Percentiles rank a stretch among this genome's conserved stretches.
Conservation (phyloP, 2,888 invertebrate species). For the Dyspetes luteomarginatus region DNA sequence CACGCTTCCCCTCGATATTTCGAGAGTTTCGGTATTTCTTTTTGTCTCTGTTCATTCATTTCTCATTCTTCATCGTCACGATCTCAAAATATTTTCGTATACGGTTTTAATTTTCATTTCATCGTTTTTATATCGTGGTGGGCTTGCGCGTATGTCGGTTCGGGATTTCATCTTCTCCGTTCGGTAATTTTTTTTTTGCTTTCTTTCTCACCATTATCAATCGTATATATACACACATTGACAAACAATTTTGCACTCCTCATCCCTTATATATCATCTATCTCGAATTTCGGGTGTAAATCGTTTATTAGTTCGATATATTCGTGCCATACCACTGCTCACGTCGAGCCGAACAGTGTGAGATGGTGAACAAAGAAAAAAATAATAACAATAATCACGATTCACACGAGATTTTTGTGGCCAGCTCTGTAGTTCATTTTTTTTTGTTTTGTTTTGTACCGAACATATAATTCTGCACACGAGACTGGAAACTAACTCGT, state of each 20-base stretch:
- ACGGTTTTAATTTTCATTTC: neutral
- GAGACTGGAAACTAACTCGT: too few species aligned
- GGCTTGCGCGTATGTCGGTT: constrained; percentile 27
- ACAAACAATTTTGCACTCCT: constrained; percentile 46
- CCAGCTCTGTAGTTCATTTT: neutral
- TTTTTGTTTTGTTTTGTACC: neutral
- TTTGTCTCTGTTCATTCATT: constrained; percentile 30
- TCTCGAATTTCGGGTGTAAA: constrained; percentile 57
- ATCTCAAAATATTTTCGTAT: constrained; percentile 15
- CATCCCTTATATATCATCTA: constrained; percentile 35
- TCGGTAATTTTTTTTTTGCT: constrained; percentile 29
- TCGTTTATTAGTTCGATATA: constrained; percentile 63
- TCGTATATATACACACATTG: constrained; percentile 55
- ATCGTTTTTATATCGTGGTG: constrained; percentile 23
- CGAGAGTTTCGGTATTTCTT: constrained; percentile 36
- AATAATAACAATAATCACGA: neutral
- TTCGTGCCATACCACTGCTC: constrained; percentile 64
- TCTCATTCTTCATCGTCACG: constrained; percentile 34
- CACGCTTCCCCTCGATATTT: constrained; percentile 28
- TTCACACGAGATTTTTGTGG: neutral
- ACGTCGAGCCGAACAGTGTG: constrained; percentile 45
- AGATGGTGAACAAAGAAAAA: constrained; percentile 8
- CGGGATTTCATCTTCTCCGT: constrained; percentile 38
- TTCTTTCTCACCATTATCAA: constrained; percentile 18
- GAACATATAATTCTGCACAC: neutral